phyloP scores from a whole-genome alignment of 2,113 vertebrate genomes.

The Centropristis striata region DNA sequence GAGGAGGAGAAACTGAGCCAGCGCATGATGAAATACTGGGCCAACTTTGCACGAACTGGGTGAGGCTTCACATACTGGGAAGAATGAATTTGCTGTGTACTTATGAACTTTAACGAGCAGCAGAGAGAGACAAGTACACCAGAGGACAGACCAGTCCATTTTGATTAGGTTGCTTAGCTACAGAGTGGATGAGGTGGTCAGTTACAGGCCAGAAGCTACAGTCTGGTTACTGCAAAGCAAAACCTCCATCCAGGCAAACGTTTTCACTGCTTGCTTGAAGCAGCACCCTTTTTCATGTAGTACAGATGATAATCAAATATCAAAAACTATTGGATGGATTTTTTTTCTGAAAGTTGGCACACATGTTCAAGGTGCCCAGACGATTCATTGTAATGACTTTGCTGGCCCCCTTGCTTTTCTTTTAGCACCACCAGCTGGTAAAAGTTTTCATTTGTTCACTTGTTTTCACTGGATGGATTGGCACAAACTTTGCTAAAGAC shows the following conservation, averaged over 20 bases:
- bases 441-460: too few relatives aligned
- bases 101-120: background rate
- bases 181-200: background rate
- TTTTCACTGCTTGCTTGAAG: background rate
- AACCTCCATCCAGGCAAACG: background rate
- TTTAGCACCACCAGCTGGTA: too few relatives aligned
- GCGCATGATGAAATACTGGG: conserved; percentile 94
- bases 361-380: too few relatives aligned
- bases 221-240: background rate
- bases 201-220: background rate
- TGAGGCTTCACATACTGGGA: conserved; percentile 40
- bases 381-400: too few relatives aligned
- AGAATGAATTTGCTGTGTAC: background rate
- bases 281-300: too few relatives aligned
- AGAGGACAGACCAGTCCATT: background rate
- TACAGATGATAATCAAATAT: too few relatives aligned
- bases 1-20: conserved; percentile 91
- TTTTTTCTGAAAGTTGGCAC: too few relatives aligned
- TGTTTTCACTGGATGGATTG: too few relatives aligned
- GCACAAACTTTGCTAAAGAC: too few relatives aligned
- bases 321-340: background rate
- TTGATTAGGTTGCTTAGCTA: background rate
- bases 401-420: too few relatives aligned
- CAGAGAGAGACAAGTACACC: background rate
- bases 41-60: conserved; percentile 92